These are phyloP conservation scores for Arctia plantaginis DNA, from an alignment of 2,888 invertebrate genomes.

Conservation along the genomic window DNA sequence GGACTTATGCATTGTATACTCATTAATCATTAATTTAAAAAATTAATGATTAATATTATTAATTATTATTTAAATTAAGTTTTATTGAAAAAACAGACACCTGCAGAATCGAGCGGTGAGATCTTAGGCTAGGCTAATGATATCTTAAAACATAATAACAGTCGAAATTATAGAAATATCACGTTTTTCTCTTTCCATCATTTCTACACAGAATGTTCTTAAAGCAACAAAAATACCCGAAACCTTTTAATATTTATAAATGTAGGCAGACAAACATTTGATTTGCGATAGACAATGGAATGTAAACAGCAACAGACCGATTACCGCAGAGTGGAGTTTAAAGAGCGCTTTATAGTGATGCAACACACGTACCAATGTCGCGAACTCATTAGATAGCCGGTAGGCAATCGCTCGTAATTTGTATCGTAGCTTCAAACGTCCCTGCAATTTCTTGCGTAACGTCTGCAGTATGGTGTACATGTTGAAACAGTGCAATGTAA, in stretches of 20 bases:
- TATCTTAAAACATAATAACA: neutral
- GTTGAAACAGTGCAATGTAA: slow-evolving; percentile 95
- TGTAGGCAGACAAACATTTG: neutral
- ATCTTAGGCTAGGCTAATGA: neutral
- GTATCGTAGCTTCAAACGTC: slow-evolving; percentile 87
- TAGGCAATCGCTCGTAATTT: slow-evolving; percentile 85
- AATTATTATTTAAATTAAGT: too few species aligned
- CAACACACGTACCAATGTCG: slow-evolving; percentile 76
- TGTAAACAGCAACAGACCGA: slow-evolving; percentile 27
- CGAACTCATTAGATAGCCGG: slow-evolving; percentile 79
- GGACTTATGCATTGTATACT: too few species aligned
- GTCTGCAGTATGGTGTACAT: slow-evolving; percentile 94
- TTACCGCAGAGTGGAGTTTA: slow-evolving; percentile 38
- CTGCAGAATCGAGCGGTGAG: too few species aligned
- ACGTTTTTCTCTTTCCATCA: neutral
- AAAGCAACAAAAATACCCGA: neutral
- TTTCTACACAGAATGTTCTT: neutral
- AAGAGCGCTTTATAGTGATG: slow-evolving; percentile 38
- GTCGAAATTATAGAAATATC: neutral
- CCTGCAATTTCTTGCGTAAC: slow-evolving; percentile 93
- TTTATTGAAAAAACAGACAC: too few species aligned
- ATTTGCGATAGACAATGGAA: slow-evolving; percentile 1
- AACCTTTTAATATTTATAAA: neutral
- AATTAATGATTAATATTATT: too few species aligned
- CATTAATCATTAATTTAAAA: too few species aligned